These are phyloP conservation scores for Mylabris sibirica DNA, from an alignment of 2,888 invertebrate genomes.

Conservation along the genomic window DNA sequence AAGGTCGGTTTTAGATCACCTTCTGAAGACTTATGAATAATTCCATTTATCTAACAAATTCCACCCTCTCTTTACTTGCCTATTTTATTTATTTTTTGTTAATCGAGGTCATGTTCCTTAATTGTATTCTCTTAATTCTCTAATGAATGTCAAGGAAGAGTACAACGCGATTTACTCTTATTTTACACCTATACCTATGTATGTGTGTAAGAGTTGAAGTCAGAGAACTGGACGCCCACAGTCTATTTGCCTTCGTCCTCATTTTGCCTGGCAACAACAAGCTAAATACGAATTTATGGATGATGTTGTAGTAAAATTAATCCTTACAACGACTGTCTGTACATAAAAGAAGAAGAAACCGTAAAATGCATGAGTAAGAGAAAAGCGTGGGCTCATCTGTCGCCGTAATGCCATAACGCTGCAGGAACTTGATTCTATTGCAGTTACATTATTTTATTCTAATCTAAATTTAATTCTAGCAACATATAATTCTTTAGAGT, in stretches of 20 bases:
- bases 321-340: constrained; percentile 32
- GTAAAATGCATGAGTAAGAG: constrained; percentile 33
- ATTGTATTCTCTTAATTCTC: background rate
- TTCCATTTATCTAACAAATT: background rate
- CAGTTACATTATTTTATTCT: background rate
- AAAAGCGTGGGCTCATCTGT: background rate
- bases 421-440: background rate
- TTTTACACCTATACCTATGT: background rate
- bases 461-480: background rate
- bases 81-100: background rate
- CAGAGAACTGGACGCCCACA: constrained; percentile 2
- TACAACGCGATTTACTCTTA: constrained; percentile 2
- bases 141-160: background rate
- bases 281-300: constrained; percentile 41
- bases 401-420: background rate
- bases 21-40: background rate
- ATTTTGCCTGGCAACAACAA: constrained; percentile 25
- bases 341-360: constrained; percentile 32
- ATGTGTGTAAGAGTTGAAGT: constrained; percentile 3
- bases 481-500: background rate
- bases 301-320: constrained; percentile 35
- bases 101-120: background rate
- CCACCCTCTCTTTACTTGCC: background rate
- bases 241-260: constrained; percentile 23
- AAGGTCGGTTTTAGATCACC: background rate